These are phyloP conservation scores for Gasterosteus aculeatus DNA, from an alignment of 2,113 vertebrate species.

Conservation along the genomic window DNA sequence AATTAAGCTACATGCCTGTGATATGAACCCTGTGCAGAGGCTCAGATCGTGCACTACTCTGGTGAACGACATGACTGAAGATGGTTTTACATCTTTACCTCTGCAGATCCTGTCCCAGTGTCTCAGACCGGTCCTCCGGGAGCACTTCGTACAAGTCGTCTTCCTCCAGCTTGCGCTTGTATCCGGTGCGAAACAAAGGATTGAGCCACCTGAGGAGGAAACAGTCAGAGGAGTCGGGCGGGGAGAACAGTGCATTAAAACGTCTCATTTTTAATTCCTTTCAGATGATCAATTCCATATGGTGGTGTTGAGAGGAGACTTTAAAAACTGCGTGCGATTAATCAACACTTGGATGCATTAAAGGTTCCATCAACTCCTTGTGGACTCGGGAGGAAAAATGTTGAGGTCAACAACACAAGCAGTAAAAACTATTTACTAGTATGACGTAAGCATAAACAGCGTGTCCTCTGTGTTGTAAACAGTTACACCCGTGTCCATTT, in stretches of 20 bases:
- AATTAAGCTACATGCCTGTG: not conserved
- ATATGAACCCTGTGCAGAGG: not conserved
- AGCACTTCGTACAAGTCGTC: slow-evolving; percentile 94
- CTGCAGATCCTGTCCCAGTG: slow-evolving; percentile 87
- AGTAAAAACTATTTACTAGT: too few species aligned
- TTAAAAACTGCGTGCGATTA: not conserved
- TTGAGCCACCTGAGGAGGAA: slow-evolving; percentile 90
- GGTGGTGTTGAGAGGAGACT: not conserved
- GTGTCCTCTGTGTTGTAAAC: too few species aligned
- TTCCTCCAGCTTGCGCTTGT: slow-evolving; percentile 90
- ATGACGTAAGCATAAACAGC: not conserved
- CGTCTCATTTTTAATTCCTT: not conserved
- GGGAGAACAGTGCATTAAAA: not conserved
- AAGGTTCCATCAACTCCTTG: not conserved
- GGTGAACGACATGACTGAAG: not conserved
- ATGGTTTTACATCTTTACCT: slow-evolving; percentile 75
- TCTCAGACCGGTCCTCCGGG: slow-evolving; percentile 86
- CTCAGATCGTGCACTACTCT: not conserved
- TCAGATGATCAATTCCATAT: not conserved
- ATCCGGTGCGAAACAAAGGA: slow-evolving; percentile 88
- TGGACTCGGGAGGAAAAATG: not conserved
- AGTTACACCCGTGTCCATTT: too few species aligned
- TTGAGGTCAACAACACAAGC: too few species aligned
- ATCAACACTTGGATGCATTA: not conserved
- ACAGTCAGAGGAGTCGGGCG: not conserved